A percentile compares a stretch with the other conserved stretches of the same genome.
These are phyloP conservation scores for Argopecten irradians DNA, from an alignment of 1,140 invertebrate species.

Conservation along the genomic window DNA sequence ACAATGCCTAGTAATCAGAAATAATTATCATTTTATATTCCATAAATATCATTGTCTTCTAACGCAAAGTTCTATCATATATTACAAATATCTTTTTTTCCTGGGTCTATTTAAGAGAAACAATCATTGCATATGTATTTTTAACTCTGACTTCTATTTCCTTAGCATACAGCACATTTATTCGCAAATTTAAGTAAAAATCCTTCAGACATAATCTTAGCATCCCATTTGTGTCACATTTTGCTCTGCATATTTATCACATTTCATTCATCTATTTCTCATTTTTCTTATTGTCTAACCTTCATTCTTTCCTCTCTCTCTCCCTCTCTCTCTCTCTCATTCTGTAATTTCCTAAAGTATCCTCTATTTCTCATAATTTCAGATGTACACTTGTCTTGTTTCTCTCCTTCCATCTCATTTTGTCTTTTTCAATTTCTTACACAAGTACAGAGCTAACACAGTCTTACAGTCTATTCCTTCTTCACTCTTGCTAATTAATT, in stretches of 20 bases:
- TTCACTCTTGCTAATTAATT: slow-evolving; percentile 67
- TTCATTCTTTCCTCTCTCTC: too few relatives aligned
- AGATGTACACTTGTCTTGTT: too few relatives aligned
- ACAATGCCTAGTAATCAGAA: too few relatives aligned
- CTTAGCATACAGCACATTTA: background rate
- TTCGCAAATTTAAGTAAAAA: background rate
- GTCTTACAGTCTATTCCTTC: background rate
- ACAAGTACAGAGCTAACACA: background rate
- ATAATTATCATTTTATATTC: too few relatives aligned
- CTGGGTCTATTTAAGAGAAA: background rate
- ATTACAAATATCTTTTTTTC: too few relatives aligned
- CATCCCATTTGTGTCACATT: background rate
- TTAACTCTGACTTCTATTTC: background rate
- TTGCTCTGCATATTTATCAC: background rate
- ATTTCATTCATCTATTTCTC: too few relatives aligned
- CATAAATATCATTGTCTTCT: too few relatives aligned
- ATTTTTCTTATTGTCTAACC: too few relatives aligned
- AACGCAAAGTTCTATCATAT: too few relatives aligned
- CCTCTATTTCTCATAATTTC: too few relatives aligned
- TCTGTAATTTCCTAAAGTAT: too few relatives aligned
- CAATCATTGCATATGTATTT: background rate
- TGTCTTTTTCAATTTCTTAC: background rate
- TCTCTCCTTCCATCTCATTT: background rate
- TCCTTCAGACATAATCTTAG: background rate
- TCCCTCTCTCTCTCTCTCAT: background rate